These are phyloP conservation scores for Tapera naevia DNA, from an alignment of 2,797 vertebrate species.

Conservation along the genomic window DNA sequence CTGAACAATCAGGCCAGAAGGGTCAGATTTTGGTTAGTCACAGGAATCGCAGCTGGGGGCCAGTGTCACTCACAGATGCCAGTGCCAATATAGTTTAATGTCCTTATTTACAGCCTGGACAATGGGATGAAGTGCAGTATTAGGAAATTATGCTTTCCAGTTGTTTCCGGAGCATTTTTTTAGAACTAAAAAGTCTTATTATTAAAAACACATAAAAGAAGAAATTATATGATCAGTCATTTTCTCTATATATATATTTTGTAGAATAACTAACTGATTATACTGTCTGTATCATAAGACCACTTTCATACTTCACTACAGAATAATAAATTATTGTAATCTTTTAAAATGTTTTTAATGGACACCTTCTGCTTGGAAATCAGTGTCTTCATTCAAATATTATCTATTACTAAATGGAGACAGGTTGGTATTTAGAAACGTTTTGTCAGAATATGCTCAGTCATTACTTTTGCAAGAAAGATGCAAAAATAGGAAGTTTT, in stretches of 20 bases:
- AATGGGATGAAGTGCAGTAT: neutral
- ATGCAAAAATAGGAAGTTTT: neutral
- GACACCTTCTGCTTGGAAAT: constrained; percentile 2
- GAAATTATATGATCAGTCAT: neutral
- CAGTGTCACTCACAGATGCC: neutral
- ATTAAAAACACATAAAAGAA: neutral
- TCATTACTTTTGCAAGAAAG: neutral
- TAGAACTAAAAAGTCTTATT: neutral
- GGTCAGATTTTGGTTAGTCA: neutral
- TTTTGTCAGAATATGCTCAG: neutral
- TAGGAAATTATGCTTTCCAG: neutral
- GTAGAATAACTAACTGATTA: neutral
- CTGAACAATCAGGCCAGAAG: neutral
- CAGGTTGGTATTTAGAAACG: neutral
- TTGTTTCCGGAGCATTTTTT: neutral
- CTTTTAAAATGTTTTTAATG: neutral
- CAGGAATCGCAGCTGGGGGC: neutral
- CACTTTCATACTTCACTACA: neutral
- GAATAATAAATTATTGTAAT: neutral
- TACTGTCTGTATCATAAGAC: neutral
- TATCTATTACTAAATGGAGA: neutral
- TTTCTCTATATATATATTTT: neutral
- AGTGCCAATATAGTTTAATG: neutral
- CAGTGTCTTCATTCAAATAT: neutral
- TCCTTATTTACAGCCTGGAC: neutral